These are phyloP conservation scores for Oithona nana DNA, from an alignment of 2,888 invertebrate species.

Conservation along the genomic window DNA sequence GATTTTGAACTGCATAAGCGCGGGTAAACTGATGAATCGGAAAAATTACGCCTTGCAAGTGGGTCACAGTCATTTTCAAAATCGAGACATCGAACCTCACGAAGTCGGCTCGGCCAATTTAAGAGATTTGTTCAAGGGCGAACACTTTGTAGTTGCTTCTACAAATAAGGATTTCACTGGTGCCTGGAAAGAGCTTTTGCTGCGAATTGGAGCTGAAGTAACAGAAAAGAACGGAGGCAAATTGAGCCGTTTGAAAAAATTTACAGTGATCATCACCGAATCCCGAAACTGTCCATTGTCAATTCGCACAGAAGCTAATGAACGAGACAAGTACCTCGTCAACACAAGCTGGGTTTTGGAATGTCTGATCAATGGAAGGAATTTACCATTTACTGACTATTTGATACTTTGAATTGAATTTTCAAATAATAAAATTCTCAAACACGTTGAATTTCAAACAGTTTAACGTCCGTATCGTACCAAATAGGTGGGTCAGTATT, in stretches of 20 bases:
- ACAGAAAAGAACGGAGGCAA: not conserved
- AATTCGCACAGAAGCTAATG: not conserved
- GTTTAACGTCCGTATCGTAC: conserved; percentile 97
- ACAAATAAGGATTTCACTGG: not conserved
- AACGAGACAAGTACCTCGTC: not conserved
- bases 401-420: no score
- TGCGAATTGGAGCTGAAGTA: not conserved
- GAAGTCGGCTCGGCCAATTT: not conserved
- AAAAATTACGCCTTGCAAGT: not conserved
- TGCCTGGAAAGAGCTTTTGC: not conserved
- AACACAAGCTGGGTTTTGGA: not conserved
- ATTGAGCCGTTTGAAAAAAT: not conserved
- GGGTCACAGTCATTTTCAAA: not conserved
- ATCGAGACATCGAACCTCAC: not conserved
- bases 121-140: not conserved
- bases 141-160: not conserved
- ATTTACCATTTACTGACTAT: no score
- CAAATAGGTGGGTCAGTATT: conserved; percentile 97
- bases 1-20: not conserved
- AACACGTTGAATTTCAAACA: conserved; percentile 93
- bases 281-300: not conserved
- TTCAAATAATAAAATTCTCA: conserved; percentile 30
- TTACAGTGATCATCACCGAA: not conserved
- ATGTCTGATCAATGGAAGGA: not conserved
- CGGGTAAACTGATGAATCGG: not conserved